Evolutionary conservation across 2,797 vertebrate genomes (phyloP).

Genomic region (Anabacerthia variegaticeps): DNA sequence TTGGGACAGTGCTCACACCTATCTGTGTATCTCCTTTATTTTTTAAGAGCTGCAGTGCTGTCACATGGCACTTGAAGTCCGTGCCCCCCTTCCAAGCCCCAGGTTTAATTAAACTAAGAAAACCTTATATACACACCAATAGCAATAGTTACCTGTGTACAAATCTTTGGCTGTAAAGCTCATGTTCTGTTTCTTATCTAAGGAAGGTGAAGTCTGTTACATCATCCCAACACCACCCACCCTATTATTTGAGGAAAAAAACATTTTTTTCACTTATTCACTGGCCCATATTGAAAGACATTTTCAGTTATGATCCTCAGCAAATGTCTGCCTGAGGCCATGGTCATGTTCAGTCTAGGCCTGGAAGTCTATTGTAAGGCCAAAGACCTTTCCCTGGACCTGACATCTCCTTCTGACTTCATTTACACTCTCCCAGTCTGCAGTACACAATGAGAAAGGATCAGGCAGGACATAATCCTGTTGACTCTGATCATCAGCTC

Average conservation of each 20-base stretch:
- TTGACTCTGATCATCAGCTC: background rate
- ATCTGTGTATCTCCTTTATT: background rate
- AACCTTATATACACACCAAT: background rate
- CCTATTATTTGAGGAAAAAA: background rate
- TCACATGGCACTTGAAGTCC: background rate
- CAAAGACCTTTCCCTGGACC: background rate
- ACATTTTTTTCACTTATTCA: background rate
- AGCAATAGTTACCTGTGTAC: background rate
- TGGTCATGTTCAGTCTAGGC: background rate
- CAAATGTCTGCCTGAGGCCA: background rate
- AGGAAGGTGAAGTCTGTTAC: background rate
- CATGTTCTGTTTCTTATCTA: background rate
- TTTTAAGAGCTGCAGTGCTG: background rate
- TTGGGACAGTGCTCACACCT: background rate
- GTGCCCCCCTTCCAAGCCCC: background rate
- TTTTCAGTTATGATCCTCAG: background rate
- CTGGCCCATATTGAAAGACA: background rate
- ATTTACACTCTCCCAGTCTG: background rate
- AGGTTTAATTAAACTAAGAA: background rate
- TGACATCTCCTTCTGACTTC: background rate
- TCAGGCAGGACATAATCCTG: background rate
- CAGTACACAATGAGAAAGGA: background rate
- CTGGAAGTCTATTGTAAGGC: background rate
- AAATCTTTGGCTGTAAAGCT: background rate
- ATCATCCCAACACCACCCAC: background rate